phyloP scores from a whole-genome alignment of 1,140 invertebrate genomes.

The Formica exsecta region DNA sequence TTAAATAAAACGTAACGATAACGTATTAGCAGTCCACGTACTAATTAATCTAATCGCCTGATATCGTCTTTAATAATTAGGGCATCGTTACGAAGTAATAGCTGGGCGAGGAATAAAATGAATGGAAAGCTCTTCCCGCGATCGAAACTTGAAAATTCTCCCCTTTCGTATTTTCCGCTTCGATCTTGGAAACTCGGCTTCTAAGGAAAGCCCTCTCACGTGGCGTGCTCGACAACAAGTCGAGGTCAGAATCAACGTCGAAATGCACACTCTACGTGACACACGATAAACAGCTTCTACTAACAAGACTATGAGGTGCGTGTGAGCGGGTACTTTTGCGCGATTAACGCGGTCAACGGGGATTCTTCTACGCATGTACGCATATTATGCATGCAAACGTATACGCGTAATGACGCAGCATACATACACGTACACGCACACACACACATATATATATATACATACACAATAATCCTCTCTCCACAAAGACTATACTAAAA shows the following conservation, averaged over 20 bases:
- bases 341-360: conserved; percentile 15
- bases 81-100: not conserved
- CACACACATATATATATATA: not conserved
- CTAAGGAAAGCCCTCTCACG: conserved; percentile 22
- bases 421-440: not conserved
- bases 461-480: conserved; percentile 27
- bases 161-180: conserved; percentile 57
- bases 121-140: not conserved
- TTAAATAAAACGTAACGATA: conserved; percentile 16
- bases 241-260: conserved; percentile 44
- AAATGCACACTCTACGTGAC: conserved; percentile 38
- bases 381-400: not conserved
- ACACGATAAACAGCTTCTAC: conserved; percentile 16
- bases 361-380: conserved; percentile 40
- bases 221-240: conserved; percentile 28
- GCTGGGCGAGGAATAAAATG: not conserved
- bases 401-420: not conserved
- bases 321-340: not conserved
- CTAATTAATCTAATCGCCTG: conserved; percentile 3
- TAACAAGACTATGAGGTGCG: not conserved
- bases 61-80: conserved; percentile 17
- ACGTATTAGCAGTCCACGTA: not conserved
- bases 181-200: conserved; percentile 45
- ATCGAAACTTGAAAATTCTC: conserved; percentile 43
- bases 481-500: conserved; percentile 1